Percentiles rank a stretch among this genome's conserved stretches.
These are phyloP conservation scores for Agrypnus murinus DNA, from an alignment of 2,888 invertebrate species.

Conservation along the genomic window DNA sequence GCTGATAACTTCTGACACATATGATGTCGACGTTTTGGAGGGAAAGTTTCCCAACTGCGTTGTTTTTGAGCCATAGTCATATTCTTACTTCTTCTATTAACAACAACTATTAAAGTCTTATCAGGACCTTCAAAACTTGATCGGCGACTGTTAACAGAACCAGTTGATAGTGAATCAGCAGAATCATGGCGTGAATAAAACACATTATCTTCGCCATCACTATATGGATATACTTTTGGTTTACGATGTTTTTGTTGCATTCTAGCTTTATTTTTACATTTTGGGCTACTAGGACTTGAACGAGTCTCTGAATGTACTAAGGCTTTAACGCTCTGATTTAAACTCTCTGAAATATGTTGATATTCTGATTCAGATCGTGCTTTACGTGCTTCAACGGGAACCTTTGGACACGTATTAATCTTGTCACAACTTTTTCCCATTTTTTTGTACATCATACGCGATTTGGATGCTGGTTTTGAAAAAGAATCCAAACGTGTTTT, in stretches of 20 bases:
- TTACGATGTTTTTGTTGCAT: constrained; percentile 59
- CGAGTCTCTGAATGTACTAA: constrained; percentile 72
- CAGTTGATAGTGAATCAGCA: constrained; percentile 75
- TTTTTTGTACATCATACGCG: constrained; percentile 69
- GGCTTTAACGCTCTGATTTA: constrained; percentile 73
- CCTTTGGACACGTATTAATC: constrained; percentile 65
- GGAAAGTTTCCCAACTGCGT: constrained; percentile 79
- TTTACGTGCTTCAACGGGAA: constrained; percentile 63
- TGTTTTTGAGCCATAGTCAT: constrained; percentile 75
- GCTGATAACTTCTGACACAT: constrained; percentile 66
- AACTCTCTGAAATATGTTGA: constrained; percentile 75
- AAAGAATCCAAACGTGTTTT: constrained; percentile 67
- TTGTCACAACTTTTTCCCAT: constrained; percentile 71
- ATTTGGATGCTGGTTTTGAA: constrained; percentile 64
- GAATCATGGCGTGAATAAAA: constrained; percentile 73
- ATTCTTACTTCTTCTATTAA: constrained; percentile 68
- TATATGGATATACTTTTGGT: constrained; percentile 73
- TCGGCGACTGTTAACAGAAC: constrained; percentile 70
- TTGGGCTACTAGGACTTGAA: constrained; percentile 68
- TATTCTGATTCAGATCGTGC: constrained; percentile 72
- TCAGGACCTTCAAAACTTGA: constrained; percentile 73
- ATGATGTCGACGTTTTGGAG: constrained; percentile 72
- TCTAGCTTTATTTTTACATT: constrained; percentile 66
- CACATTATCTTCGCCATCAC: constrained; percentile 75
- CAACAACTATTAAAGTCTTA: constrained; percentile 75